phyloP scores from a whole-genome alignment of 2,113 vertebrate species.

The Hiodon tergisus region DNA sequence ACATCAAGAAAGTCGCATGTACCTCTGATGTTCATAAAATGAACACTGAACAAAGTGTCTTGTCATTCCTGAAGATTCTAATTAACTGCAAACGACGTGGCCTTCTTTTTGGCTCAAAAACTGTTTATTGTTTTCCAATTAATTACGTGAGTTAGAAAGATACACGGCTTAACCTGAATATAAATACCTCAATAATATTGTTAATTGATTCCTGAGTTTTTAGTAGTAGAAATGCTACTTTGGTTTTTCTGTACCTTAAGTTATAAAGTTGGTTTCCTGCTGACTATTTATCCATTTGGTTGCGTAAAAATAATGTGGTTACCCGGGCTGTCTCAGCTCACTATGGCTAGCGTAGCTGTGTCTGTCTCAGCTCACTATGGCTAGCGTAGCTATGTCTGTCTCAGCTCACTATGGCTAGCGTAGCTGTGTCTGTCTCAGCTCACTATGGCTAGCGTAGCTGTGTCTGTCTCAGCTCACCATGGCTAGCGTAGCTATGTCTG shows the following conservation, averaged over 20 bases:
- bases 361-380: too few relatives aligned
- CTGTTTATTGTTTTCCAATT: background rate
- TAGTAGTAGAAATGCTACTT: background rate
- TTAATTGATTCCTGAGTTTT: background rate
- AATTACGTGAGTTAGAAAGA: background rate
- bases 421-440: too few relatives aligned
- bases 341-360: too few relatives aligned
- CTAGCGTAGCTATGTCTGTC: too few relatives aligned
- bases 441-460: too few relatives aligned
- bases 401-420: too few relatives aligned
- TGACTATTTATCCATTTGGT: too few relatives aligned
- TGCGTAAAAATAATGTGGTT: too few relatives aligned
- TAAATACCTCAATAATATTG: background rate
- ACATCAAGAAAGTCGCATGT: background rate
- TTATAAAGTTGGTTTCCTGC: too few relatives aligned
- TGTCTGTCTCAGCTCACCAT: too few relatives aligned
- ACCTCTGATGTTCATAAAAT: background rate
- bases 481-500: too few relatives aligned
- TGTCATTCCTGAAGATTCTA: slow-evolving; percentile 16
- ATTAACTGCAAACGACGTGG: background rate
- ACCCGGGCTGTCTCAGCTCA: too few relatives aligned
- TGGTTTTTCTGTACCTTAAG: background rate
- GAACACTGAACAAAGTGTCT: slow-evolving; percentile 2
- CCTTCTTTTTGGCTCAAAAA: background rate
- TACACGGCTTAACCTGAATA: background rate